phyloP scores from a whole-genome alignment of 2,797 vertebrate genomes.

The Serranus cabrilla region DNA sequence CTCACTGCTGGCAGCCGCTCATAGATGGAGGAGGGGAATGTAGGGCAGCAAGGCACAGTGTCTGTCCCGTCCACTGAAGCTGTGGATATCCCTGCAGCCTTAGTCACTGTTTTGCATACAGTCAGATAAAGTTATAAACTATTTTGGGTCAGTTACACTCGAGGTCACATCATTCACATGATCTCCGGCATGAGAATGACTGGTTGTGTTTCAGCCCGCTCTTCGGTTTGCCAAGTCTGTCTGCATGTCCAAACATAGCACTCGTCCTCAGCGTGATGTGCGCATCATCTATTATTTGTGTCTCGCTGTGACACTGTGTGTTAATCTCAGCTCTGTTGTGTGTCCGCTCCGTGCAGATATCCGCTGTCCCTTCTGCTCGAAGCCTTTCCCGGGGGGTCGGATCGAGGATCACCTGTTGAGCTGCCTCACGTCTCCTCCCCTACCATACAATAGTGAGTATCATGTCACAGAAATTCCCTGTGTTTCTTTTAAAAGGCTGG shows the following conservation, averaged over 20 bases:
- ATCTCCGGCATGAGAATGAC: background rate
- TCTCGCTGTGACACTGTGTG: background rate
- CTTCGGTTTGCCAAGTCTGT: background rate
- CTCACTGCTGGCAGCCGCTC: conserved; percentile 62
- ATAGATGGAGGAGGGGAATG: conserved; percentile 56
- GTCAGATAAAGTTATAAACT: conserved; percentile 24
- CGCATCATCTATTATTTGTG: conserved; percentile 48
- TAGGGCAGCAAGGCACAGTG: conserved; percentile 60
- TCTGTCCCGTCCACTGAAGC: conserved; percentile 26
- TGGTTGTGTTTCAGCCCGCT: conserved; percentile 23
- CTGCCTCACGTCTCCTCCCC: conserved; percentile 87
- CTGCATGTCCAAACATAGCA: conserved; percentile 34
- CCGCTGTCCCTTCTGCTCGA: conserved; percentile 88
- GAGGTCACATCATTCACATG: background rate
- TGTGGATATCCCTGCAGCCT: background rate
- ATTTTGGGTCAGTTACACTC: conserved; percentile 18
- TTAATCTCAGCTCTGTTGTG: conserved; percentile 53
- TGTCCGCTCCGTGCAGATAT: conserved; percentile 75
- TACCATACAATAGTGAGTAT: conserved; percentile 88
- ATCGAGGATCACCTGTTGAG: conserved; percentile 89
- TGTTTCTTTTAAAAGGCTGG: conserved; percentile 19
- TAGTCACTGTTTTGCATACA: conserved; percentile 22
- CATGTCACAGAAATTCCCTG: background rate
- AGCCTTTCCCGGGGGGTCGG: conserved; percentile 85
- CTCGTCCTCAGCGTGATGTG: background rate